A percentile compares a stretch with the other conserved stretches of the same genome.
These are phyloP conservation scores for Tridacna gigas DNA, from an alignment of 2,888 invertebrate species.

Conservation along the genomic window DNA sequence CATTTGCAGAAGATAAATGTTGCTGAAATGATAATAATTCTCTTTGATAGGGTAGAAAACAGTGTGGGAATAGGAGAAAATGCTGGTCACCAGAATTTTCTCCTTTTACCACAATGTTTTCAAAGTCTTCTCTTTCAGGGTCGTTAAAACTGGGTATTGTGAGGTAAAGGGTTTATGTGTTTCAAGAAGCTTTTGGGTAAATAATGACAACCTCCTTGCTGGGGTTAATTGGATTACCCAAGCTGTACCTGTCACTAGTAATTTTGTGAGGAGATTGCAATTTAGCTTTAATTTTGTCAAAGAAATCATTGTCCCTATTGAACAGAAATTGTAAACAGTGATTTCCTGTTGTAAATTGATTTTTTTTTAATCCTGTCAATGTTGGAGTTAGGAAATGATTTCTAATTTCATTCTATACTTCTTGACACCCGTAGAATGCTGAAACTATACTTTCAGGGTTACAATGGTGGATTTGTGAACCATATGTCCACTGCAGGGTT, in stretches of 20 bases:
- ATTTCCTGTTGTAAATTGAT: constrained; percentile 31
- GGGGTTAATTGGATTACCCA: constrained; percentile 16
- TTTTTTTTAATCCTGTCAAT: constrained; percentile 22
- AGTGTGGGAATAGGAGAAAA: no score
- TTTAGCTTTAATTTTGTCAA: constrained; percentile 20
- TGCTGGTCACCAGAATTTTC: background rate
- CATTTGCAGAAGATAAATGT: no score
- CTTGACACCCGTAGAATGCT: no score
- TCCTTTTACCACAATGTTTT: background rate
- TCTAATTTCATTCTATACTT: background rate
- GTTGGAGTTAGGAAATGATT: constrained; percentile 7
- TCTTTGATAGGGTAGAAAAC: no score
- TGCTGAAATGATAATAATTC: no score
- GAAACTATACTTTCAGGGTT: no score
- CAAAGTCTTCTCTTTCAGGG: background rate
- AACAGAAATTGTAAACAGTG: constrained; percentile 40
- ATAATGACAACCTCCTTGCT: background rate
- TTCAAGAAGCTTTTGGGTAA: background rate
- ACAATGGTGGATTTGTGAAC: no score
- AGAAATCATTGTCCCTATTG: constrained; percentile 37
- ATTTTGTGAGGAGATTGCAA: background rate
- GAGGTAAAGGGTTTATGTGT: background rate
- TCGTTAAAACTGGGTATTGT: background rate
- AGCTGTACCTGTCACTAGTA: constrained; percentile 7
- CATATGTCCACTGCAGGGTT: no score